Evolutionary conservation across 2,888 invertebrate species (phyloP).

Genomic region (Chironomus riparius): DNA sequence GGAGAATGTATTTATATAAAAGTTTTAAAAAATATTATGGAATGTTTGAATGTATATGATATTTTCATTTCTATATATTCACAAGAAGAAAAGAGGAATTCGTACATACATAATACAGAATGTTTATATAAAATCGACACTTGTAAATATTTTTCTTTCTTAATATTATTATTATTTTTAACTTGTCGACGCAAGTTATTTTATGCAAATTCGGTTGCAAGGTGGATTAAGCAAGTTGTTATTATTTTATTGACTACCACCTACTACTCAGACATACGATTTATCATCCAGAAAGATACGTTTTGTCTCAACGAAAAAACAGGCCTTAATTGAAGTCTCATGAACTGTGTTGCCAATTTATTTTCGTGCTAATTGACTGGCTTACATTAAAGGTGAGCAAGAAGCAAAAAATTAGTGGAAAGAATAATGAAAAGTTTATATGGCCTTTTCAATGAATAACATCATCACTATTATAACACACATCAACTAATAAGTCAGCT

Average conservation of each 20-base stretch:
- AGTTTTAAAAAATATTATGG: not conserved
- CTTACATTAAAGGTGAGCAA: not conserved
- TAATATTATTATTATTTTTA: not conserved
- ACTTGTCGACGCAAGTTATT: not conserved
- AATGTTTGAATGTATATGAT: conserved; percentile 2
- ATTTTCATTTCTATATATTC: not conserved
- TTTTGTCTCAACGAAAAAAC: not conserved
- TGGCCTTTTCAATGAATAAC: not conserved
- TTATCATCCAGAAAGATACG: no score
- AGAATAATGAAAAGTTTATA: not conserved
- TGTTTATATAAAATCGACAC: not conserved
- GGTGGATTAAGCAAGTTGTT: not conserved
- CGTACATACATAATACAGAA: not conserved
- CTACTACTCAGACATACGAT: not conserved
- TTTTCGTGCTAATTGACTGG: not conserved
- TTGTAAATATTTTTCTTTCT: not conserved
- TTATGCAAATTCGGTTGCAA: not conserved
- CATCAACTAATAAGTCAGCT: not conserved
- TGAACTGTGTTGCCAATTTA: not conserved
- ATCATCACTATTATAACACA: not conserved
- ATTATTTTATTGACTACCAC: not conserved
- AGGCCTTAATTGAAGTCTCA: not conserved
- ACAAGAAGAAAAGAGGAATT: not conserved
- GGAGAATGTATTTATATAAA: not conserved
- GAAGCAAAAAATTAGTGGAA: no score